Evolutionary conservation across 2,113 vertebrate genomes (phyloP), one percentile per base, ranked within the genome.

Genomic region (Lophura nycthemera): DNA sequence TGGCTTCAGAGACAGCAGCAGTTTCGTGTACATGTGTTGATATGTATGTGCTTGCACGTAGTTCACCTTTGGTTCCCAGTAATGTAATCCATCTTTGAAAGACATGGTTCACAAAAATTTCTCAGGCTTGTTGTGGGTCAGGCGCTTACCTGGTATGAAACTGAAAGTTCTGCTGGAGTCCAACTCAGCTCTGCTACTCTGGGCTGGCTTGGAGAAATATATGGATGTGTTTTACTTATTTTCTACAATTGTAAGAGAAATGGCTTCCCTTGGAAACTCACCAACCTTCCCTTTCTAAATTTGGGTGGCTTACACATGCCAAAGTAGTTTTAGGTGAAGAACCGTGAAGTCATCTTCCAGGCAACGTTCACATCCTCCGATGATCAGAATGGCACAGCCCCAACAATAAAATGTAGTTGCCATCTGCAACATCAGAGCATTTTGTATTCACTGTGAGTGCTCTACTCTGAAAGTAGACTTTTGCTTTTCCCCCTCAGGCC

Each of bases 191-290:
- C 30, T 0, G 0, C 36, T 43, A 5, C 56, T 56, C 54, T 2
- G 14, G 32, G 60, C 69, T 71, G 76, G 45, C 21, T 60, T 56
- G 20, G 47, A 70, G 71, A 27, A 36, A 38, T 10, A 6, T 0
- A 17, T 3, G 32, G 12, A 15, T 40, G n/a, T 43, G 43, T 22
- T 64, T 75, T 86, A 73, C 25, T 74, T 82, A 0, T 7, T 87
- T n/a, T 19, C 71, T 63, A 8, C 43, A 22, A 6, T 3, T 75
- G 14, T 18, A 30, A 1, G 9, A 89, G 63, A 69, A 43, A 54
- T 13, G 64, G 50, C 32, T 89, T 74, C 64, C n/a, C 87, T 71
- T 89, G 85, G 67, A 88, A 71, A 72, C 42, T 92, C 79, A 24
- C 48, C 91, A 85, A 3, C 56, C 71, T 85, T 60, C 30, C 56